These are phyloP conservation scores for Protosalanx chinensis DNA, from an alignment of 2,797 vertebrate genomes.

Conservation along the genomic window DNA sequence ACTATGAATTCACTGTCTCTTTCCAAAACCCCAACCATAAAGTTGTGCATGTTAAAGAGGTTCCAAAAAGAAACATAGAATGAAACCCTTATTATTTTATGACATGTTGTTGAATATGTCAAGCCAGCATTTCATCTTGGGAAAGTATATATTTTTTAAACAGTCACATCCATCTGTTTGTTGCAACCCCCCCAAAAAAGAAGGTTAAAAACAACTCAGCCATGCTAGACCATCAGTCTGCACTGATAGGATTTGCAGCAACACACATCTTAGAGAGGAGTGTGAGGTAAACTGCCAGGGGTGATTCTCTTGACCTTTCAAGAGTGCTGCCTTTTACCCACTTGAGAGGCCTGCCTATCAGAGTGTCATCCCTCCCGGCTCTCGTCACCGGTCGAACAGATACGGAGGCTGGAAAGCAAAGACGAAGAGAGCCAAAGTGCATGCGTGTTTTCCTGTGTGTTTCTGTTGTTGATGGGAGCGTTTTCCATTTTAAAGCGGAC, in stretches of 20 bases:
- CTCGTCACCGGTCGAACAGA: constrained; percentile 7
- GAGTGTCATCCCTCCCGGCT: constrained; percentile 6
- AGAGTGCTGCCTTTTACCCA: not conserved
- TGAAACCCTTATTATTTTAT: constrained; percentile 28
- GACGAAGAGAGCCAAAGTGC: not conserved
- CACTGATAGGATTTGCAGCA: constrained; percentile 1
- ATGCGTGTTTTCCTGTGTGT: constrained; percentile 16
- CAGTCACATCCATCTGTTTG: not conserved
- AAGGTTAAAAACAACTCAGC: not conserved
- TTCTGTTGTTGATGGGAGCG: constrained; percentile 19
- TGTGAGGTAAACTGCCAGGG: not conserved
- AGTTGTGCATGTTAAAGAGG: constrained; percentile 23
- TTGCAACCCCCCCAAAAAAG: not conserved
- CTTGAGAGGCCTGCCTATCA: not conserved
- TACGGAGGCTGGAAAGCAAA: not conserved
- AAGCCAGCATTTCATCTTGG: constrained; percentile 30
- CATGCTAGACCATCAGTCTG: not conserved
- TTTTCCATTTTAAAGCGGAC: not conserved
- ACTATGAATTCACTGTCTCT: constrained; percentile 43
- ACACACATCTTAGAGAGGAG: not conserved
- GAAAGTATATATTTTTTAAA: not conserved
- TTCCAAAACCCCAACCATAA: constrained; percentile 34
- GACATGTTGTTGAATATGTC: constrained; percentile 34
- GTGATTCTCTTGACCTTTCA: constrained; percentile 13
- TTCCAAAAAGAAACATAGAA: constrained; percentile 23